These are phyloP conservation scores for Leucophenga montana DNA, from an alignment of 2,888 invertebrate genomes.

Conservation along the genomic window DNA sequence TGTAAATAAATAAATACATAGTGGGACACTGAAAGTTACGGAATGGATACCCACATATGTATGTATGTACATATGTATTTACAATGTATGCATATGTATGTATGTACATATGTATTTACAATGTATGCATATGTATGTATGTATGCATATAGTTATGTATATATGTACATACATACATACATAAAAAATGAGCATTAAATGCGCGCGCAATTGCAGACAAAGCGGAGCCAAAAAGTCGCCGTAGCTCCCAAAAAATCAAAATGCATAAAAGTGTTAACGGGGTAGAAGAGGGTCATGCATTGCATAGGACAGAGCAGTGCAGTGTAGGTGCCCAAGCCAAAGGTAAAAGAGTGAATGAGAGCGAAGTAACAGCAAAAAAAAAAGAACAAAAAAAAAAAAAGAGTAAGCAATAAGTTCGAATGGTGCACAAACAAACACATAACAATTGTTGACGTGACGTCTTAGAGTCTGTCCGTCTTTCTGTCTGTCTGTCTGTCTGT, in stretches of 20 bases:
- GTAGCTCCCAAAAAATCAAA: not conserved
- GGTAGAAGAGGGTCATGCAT: too few relatives aligned
- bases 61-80: constrained; percentile 5
- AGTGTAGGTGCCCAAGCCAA: too few relatives aligned
- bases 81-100: constrained; percentile 12
- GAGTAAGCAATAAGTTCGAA: not conserved
- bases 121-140: constrained; percentile 19
- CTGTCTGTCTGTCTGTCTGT: not conserved
- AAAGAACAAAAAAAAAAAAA: not conserved
- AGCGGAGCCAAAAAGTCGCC: not conserved
- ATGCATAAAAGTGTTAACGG: not conserved
- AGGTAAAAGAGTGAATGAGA: too few relatives aligned
- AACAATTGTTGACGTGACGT: too few relatives aligned
- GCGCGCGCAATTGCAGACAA: too few relatives aligned
- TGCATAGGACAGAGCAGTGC: too few relatives aligned
- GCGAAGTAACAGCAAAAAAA: too few relatives aligned
- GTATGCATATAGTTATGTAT: not conserved
- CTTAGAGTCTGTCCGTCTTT: not conserved
- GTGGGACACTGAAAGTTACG: not conserved
- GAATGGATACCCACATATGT: not conserved
- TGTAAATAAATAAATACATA: too few relatives aligned
- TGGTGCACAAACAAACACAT: not conserved
- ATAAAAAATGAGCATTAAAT: not conserved
- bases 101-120: constrained; percentile 6
- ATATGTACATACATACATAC: not conserved